These are phyloP conservation scores for Neoaliturus tenellus DNA, from an alignment of 2,888 invertebrate genomes.

Conservation along the genomic window DNA sequence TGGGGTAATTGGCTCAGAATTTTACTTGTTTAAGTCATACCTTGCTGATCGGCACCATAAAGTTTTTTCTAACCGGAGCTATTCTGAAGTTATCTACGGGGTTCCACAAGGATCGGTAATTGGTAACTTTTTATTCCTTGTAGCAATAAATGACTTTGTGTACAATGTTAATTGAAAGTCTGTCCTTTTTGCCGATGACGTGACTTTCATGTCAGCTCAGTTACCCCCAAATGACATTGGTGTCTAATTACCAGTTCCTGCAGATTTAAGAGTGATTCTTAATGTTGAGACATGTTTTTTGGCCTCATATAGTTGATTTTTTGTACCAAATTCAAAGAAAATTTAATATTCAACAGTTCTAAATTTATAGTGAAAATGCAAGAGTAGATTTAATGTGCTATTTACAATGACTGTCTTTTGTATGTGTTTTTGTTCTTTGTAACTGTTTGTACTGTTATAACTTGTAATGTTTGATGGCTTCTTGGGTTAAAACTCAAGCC, in stretches of 20 bases:
- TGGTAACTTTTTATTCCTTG: not conserved
- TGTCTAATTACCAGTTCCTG: too few relatives aligned
- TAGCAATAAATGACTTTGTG: not conserved
- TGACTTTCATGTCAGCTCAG: not conserved
- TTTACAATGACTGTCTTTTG: too few relatives aligned
- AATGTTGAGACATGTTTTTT: too few relatives aligned
- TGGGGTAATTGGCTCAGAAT: not conserved
- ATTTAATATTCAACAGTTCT: too few relatives aligned
- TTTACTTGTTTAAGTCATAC: conserved; percentile 12
- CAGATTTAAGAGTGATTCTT: too few relatives aligned
- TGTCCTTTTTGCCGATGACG: not conserved
- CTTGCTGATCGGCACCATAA: conserved; percentile 13
- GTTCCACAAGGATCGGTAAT: conserved; percentile 27
- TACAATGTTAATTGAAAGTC: not conserved
- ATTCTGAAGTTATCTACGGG: conserved; percentile 8
- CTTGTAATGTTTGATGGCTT: not conserved
- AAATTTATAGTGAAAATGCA: too few relatives aligned
- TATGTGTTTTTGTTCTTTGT: too few relatives aligned
- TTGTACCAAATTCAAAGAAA: too few relatives aligned
- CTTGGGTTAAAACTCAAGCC: too few relatives aligned
- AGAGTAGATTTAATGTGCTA: too few relatives aligned
- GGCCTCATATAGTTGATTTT: too few relatives aligned
- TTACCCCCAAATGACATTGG: too few relatives aligned
- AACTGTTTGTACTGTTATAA: not conserved
- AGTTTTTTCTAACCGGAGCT: not conserved